Conservation (phyloP, 2,113 vertebrate genomes). For the Petaurus breviceps region DNA sequence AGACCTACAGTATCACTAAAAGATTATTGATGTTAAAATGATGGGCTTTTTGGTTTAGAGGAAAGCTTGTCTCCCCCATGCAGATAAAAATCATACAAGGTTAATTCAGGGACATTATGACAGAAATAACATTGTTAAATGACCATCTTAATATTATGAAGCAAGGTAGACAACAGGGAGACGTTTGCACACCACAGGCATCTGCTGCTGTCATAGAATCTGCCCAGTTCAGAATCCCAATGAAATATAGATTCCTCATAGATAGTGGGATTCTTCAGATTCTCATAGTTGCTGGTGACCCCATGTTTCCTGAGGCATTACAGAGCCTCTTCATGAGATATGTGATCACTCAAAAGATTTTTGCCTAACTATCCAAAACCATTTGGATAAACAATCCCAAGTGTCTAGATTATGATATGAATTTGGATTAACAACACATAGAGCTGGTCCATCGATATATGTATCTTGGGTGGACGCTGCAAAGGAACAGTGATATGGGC, state of each 20-base stretch:
- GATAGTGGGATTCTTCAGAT: neutral
- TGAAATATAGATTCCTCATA: neutral
- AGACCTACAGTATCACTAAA: neutral
- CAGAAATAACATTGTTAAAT: neutral
- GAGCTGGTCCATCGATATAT: neutral
- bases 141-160: neutral
- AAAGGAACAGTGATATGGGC: neutral
- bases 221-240: neutral
- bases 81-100: neutral
- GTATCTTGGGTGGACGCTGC: neutral
- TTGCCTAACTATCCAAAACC: neutral
- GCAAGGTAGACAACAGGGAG: neutral
- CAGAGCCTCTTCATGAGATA: neutral
- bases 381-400: neutral
- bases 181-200: neutral
- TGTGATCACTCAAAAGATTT: neutral
- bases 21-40: neutral
- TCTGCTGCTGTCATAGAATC: neutral
- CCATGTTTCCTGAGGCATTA: neutral
- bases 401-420: neutral
- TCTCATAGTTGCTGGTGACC: neutral
- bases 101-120: neutral
- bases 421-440: neutral
- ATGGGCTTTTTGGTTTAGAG: neutral
- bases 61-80: neutral